A percentile compares a stretch with the other conserved stretches of the same genome.
Conservation (phyloP, 2,888 invertebrate species). For the Platerodrilus igneus region DNA sequence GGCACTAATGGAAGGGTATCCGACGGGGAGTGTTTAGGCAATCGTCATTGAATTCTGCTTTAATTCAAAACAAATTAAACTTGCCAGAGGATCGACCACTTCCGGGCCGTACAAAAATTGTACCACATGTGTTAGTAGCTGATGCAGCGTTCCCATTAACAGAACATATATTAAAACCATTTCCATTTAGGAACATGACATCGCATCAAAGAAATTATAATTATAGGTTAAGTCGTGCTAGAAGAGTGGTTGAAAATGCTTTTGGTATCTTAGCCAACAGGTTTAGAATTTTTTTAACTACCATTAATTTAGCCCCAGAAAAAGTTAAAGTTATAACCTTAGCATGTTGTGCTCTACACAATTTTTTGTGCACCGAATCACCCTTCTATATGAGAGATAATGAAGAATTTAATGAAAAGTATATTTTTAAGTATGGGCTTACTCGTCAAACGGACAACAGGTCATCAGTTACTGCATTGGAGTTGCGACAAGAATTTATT, state of each 20-base stretch:
- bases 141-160: slow-evolving; percentile 33
- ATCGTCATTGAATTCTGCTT: slow-evolving; percentile 21
- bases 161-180: slow-evolving; percentile 27
- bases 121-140: slow-evolving; percentile 31
- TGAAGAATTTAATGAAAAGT: no score
- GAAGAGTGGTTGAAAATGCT: slow-evolving; percentile 30
- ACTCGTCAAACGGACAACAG: no score
- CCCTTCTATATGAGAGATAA: no score
- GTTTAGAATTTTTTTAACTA: slow-evolving; percentile 31
- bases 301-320: no score
- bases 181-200: slow-evolving; percentile 18
- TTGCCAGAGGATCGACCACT: slow-evolving; percentile 27
- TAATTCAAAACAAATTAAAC: slow-evolving; percentile 26
- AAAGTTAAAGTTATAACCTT: no score
- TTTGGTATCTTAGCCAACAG: slow-evolving; percentile 31
- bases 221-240: slow-evolving; percentile 26
- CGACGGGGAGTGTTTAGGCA: slow-evolving; percentile 30
- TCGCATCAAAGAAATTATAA: slow-evolving; percentile 20
- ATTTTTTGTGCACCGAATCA: no score
- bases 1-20: slow-evolving; percentile 30
- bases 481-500: no score
- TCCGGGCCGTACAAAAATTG: slow-evolving; percentile 19
- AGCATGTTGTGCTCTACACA: no score
- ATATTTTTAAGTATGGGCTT: no score
- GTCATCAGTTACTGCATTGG: no score